Evolutionary conservation across 2,113 vertebrate species (phyloP), one percentile per base, ranked within the genome.

Genomic region (Agapornis roseicollis): DNA sequence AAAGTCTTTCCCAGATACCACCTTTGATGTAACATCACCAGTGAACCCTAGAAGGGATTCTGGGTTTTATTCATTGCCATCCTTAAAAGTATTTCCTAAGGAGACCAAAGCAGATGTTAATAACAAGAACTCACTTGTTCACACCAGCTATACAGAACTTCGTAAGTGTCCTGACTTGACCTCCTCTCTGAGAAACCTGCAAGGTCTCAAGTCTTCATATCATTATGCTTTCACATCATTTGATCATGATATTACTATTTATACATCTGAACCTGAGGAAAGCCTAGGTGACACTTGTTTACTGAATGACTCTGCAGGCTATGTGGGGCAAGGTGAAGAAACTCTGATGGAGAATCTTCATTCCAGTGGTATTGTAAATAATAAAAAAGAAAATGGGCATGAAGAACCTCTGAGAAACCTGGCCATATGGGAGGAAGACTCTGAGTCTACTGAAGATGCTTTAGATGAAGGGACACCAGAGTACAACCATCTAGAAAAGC

Each of bases 1-100:
- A 31, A 98, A 98, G 69, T 98, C 98, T 19, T 98, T 98, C 63
- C 98, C 98, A 35, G 96, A 97, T 70, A 89, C 85, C 17, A 64
- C 78, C 29, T 58, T 80, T 52, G 92, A 58, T 55, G 46, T 68
- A 79, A 46, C 83, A 58, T 90, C 93, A 88, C 91, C 89, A 72
- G 63, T 81, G 90, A 91, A 85, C 50, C 85, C 88, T 23, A 95
- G 91, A 76, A 97, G 97, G 52, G 97, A 97, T 20, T 98, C 98
- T 84, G 97, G 97, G 9, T 97, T 98, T 88, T 80, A 95, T 96
- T 88, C 96, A 41, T 92, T 96, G 35, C 98, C 98, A 31, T 98
- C 98, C 39, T 97, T 97, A 90, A 98, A 97, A 25, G 85, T 93
- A 2, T 86, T 98, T 41, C 70, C 96, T 37, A 82, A 97, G 31